Percentiles rank a stretch among this genome's conserved stretches.
Conservation (phyloP, 64 coral and sea anemone genomes). For the Cladopsammia gracilis region DNA sequence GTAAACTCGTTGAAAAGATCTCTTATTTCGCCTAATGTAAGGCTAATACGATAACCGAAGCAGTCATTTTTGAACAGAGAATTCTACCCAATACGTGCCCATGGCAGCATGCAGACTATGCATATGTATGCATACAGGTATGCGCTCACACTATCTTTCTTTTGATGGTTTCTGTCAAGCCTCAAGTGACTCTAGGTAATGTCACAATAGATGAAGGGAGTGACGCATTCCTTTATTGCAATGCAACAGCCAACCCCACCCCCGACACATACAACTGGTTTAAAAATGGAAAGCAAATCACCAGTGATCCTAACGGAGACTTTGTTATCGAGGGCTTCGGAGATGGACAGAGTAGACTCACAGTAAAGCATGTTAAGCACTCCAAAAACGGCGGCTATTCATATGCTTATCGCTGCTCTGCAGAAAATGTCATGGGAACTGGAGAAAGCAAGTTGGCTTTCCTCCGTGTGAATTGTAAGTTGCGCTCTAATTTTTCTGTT, state of each 20-base stretch:
- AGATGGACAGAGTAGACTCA: background rate
- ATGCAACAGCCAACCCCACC: slow-evolving; percentile 34
- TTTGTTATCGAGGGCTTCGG: slow-evolving; percentile 21
- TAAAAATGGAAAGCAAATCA: slow-evolving; percentile 14
- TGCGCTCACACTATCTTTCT: background rate
- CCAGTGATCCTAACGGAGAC: background rate
- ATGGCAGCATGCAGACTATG: too few species aligned
- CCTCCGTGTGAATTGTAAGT: slow-evolving; percentile 75
- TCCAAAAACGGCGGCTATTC: too few species aligned
- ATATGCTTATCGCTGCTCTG: too few species aligned
- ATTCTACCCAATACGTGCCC: too few species aligned
- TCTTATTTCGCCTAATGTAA: too few species aligned
- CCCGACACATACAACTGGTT: slow-evolving; percentile 61
- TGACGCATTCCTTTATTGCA: slow-evolving; percentile 35
- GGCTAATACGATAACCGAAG: too few species aligned
- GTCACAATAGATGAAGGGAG: slow-evolving; percentile 15
- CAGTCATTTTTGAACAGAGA: too few species aligned
- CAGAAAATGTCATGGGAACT: slow-evolving; percentile 51
- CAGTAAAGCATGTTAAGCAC: slow-evolving; percentile 11
- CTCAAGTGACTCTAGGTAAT: slow-evolving; percentile 56
- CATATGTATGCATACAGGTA: too few species aligned
- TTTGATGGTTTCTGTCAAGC: slow-evolving; percentile 54
- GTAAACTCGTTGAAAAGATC: too few species aligned
- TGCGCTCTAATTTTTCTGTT: background rate
- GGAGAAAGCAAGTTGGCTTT: slow-evolving; percentile 46